Base-by-base conservation (phyloP, 2,797 vertebrate species). In the Enteromius thamalakanensis region DNA sequence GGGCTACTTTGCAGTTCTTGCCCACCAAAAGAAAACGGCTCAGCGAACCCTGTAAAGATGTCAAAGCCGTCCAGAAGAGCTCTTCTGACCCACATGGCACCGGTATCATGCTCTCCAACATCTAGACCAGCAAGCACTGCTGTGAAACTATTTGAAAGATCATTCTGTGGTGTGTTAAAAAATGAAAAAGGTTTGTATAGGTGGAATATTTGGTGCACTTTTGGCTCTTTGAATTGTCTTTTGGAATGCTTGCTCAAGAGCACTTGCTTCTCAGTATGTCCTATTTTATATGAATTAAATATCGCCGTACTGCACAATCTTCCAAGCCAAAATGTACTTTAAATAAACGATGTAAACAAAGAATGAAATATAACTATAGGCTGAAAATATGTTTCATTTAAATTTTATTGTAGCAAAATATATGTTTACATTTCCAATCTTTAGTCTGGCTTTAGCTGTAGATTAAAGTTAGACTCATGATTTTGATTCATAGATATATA, bases 1-100 rank as follows among this genome's bases (percentile, higher is more conserved):
- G 87, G 47, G 0, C 88, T 94, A 8, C 89, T 93, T n/a, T 94
- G 92, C 11, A 51, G 86, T 82, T 90, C 26, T 80, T 94, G 92
- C n/a, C 91, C 90, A 47, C 76, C 23, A 3, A 87, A 87, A 14
- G 83, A 90, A 0, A 87, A 92, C 0, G 11, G 77, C 1, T 8
- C 34, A 19, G 72, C 86, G 1, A 85, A 91, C 34, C 19, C 91
- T 0, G 90, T 88, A 83, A 89, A 82, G 37, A 64, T 90, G 2
- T 65, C 79, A 60, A 81, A 12, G 51, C 84, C 58, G 29, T 47
- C 69, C 21, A 83, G 84, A 76, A 87, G 81, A 76, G 91, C 91
- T 0, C n/a, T 82, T 6, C 80, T 32, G 1, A 82, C 70, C 15
- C 11, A 74, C 42, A 21, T 6, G 2, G 21, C 53, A 1, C 8